Conservation (phyloP, 2,797 vertebrate genomes). For the Scarus forsteni region DNA sequence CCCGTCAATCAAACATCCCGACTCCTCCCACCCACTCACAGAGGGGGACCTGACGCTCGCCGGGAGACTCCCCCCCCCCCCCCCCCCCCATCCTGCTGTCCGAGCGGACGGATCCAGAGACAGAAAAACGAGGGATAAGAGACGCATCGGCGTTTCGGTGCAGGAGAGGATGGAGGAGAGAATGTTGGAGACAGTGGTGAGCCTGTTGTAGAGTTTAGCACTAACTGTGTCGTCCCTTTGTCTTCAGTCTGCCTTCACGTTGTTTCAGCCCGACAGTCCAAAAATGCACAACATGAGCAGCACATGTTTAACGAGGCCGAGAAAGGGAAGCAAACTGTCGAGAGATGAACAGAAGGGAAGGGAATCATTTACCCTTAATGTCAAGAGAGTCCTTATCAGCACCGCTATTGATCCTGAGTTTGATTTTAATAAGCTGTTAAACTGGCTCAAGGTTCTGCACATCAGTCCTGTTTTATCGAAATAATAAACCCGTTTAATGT, state of each 20-base stretch:
- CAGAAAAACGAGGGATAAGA: slow-evolving; percentile 25
- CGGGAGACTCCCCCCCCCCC: slow-evolving; percentile 41
- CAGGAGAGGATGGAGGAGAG: slow-evolving; percentile 36
- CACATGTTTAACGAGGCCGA: slow-evolving; percentile 25
- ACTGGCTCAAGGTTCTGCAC: too few relatives aligned
- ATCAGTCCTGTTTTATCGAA: too few relatives aligned
- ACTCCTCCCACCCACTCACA: slow-evolving; percentile 44
- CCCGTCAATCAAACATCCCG: slow-evolving; percentile 34
- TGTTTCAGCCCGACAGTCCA: slow-evolving; percentile 50
- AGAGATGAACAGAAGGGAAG: neutral
- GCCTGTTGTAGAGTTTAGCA: slow-evolving; percentile 70
- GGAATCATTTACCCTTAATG: too few relatives aligned
- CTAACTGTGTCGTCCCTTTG: slow-evolving; percentile 59
- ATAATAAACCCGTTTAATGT: too few relatives aligned
- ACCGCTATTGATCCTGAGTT: too few relatives aligned
- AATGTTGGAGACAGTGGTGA: slow-evolving; percentile 36
- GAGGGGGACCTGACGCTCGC: slow-evolving; percentile 21
- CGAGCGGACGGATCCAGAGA: slow-evolving; percentile 32
- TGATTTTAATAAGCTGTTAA: too few relatives aligned
- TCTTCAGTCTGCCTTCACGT: slow-evolving; percentile 51
- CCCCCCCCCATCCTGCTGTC: slow-evolving; percentile 56
- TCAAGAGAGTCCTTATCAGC: too few relatives aligned
- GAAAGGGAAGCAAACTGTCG: slow-evolving; percentile 9
- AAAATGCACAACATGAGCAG: slow-evolving; percentile 56
- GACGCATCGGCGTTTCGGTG: slow-evolving; percentile 32